phyloP scores from a whole-genome alignment of 2,113 vertebrate species.

The Eulemur rufifrons region DNA sequence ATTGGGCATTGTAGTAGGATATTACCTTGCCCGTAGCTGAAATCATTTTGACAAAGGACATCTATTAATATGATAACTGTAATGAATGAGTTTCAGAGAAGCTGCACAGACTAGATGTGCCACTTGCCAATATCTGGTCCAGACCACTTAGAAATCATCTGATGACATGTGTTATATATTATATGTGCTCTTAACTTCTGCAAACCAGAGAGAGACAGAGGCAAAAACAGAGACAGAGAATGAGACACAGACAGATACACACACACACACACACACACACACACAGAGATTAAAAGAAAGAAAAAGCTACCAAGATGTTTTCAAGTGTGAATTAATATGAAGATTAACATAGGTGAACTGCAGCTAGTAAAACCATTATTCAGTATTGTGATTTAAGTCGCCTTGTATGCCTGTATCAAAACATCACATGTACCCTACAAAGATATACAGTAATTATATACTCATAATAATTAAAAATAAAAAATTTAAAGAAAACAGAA shows the following conservation, averaged over 20 bases:
- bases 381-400: no score
- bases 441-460: no score
- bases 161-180: no score
- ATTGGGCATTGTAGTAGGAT: fast-evolving
- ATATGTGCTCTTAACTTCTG: no score
- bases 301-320: not conserved
- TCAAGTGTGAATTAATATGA: not conserved
- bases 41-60: not conserved
- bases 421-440: no score
- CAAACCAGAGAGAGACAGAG: not conserved
- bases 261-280: no score
- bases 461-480: no score
- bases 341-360: not conserved
- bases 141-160: not conserved
- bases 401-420: no score
- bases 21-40: not conserved
- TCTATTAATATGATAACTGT: not conserved
- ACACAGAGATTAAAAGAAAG: not conserved
- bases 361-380: not conserved
- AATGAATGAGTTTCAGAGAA: not conserved
- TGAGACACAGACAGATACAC: not conserved
- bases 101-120: fast-evolving
- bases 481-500: no score
- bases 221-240: not conserved
- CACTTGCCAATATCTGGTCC: not conserved